phyloP scores from a whole-genome alignment of 2,888 invertebrate genomes.

The Andrena minutula region DNA sequence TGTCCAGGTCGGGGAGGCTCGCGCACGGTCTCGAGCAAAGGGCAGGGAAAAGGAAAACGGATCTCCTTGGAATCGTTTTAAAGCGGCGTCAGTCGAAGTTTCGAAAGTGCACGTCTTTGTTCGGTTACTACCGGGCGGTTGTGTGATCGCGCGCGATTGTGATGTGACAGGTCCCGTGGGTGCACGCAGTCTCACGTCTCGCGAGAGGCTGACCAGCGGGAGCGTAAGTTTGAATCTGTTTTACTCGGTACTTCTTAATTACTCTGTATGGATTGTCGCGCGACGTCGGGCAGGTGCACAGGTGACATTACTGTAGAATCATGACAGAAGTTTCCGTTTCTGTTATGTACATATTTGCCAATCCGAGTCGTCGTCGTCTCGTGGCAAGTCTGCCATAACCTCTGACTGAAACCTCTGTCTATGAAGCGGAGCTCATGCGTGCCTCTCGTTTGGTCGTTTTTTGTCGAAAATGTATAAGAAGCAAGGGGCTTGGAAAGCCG shows the following conservation, averaged over 20 bases:
- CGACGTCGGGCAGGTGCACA: constrained; percentile 1
- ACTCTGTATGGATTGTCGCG: not conserved
- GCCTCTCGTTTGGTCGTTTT: not conserved
- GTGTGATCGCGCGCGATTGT: constrained; percentile 28
- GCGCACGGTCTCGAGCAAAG: not conserved
- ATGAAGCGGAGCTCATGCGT: not conserved
- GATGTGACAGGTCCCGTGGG: constrained; percentile 47
- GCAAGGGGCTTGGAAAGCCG: not conserved
- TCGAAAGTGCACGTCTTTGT: constrained; percentile 48
- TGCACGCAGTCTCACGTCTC: constrained; percentile 33
- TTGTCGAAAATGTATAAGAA: constrained; percentile 6
- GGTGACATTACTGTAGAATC: not conserved
- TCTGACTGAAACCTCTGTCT: no score
- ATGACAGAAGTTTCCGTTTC: not conserved
- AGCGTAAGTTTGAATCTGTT: constrained; percentile 35
- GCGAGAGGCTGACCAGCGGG: constrained; percentile 15
- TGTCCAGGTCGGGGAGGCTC: constrained; percentile 28
- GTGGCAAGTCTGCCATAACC: no score
- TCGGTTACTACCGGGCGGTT: not conserved
- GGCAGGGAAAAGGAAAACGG: constrained; percentile 54
- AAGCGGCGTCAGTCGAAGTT: constrained; percentile 6
- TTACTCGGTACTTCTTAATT: not conserved
- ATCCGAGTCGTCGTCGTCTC: no score
- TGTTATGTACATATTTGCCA: not conserved
- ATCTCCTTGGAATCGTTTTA: constrained; percentile 13